A percentile compares a stretch with the other conserved stretches of the same genome.
Evolutionary conservation across 2,888 invertebrate genomes (phyloP).

Genomic region (Biston betularia): DNA sequence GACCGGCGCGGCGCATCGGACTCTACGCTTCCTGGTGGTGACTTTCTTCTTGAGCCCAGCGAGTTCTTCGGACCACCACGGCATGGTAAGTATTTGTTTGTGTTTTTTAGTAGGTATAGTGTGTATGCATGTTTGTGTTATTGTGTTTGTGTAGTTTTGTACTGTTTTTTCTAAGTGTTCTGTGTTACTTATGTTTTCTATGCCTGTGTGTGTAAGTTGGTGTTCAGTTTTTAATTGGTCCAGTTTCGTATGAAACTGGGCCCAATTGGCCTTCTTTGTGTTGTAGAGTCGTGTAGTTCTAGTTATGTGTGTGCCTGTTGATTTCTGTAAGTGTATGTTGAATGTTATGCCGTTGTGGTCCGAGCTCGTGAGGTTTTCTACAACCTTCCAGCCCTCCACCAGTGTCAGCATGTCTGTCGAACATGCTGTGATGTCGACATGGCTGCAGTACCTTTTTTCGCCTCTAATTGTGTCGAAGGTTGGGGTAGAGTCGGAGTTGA

Average conservation of each 20-base stretch:
- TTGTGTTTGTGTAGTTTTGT: constrained; percentile 1
- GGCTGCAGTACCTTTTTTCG: background rate
- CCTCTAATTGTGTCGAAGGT: no score
- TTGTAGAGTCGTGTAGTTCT: background rate
- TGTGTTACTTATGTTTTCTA: background rate
- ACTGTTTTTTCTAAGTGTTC: constrained; percentile 4
- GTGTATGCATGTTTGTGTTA: constrained; percentile 12
- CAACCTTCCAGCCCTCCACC: background rate
- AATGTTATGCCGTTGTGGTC: background rate
- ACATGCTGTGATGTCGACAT: background rate
- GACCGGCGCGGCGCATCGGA: background rate
- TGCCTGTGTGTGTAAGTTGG: background rate
- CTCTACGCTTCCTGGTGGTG: background rate
- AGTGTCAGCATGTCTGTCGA: background rate
- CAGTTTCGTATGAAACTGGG: constrained; percentile 2
- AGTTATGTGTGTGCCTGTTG: background rate
- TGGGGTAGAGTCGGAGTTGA: no score
- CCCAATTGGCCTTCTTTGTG: background rate
- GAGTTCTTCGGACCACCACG: constrained; percentile 38
- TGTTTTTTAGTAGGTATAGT: constrained; percentile 18
- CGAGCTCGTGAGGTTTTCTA: background rate
- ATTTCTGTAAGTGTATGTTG: background rate
- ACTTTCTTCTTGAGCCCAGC: background rate
- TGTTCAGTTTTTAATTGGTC: background rate
- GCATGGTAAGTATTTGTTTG: constrained; percentile 16